A percentile compares a stretch with the other conserved stretches of the same genome.
Conservation (phyloP, 2,113 vertebrate genomes). For the Agelaius tricolor region DNA sequence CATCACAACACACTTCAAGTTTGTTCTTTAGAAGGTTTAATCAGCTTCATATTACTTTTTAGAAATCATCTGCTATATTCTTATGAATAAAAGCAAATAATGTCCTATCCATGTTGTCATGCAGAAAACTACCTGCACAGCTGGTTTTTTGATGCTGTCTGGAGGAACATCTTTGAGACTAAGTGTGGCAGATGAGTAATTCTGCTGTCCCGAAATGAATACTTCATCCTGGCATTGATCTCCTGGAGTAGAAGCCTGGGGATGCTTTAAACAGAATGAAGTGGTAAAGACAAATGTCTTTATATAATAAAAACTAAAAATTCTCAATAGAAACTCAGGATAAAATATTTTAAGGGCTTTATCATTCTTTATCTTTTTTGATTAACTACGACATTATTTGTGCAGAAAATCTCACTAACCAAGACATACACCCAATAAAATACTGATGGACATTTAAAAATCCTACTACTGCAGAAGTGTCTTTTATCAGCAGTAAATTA, state of each 20-base stretch:
- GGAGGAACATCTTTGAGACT: constrained; percentile 76
- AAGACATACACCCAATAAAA: background rate
- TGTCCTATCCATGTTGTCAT: background rate
- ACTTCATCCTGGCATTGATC: constrained; percentile 85
- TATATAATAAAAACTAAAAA: background rate
- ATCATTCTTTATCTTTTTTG: fast-evolving
- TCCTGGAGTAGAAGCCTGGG: constrained; percentile 65
- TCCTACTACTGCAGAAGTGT: background rate
- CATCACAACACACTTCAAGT: background rate
- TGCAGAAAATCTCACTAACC: background rate
- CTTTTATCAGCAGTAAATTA: background rate
- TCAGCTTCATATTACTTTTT: background rate
- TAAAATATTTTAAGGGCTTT: background rate
- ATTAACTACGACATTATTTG: background rate
- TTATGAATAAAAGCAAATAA: background rate
- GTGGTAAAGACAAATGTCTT: constrained; percentile 14
- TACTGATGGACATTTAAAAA: background rate
- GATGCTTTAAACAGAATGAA: constrained; percentile 67
- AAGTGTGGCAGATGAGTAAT: constrained; percentile 74
- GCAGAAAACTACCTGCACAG: constrained; percentile 61
- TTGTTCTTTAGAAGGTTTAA: background rate
- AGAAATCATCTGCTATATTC: background rate
- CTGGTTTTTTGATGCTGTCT: constrained; percentile 89
- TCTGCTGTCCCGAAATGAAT: constrained; percentile 85
- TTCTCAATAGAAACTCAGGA: background rate